Evolutionary conservation across 2,113 vertebrate genomes (phyloP).

Genomic region (Blennius ocellaris): DNA sequence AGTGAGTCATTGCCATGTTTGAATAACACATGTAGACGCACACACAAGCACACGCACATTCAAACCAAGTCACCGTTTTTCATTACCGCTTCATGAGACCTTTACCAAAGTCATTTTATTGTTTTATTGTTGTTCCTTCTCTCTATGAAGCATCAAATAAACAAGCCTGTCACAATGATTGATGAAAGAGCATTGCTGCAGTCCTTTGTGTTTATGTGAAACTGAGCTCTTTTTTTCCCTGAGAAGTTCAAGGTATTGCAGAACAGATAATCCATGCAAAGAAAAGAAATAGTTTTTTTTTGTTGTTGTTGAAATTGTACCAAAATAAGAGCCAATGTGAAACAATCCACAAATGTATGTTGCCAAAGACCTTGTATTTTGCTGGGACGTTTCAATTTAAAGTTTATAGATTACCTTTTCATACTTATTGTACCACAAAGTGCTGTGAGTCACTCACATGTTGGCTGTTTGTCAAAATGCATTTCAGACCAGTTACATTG

Average conservation of each 20-base stretch:
- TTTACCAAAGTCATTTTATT: conserved; percentile 26
- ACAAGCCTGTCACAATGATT: conserved; percentile 13
- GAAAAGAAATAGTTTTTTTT: background rate
- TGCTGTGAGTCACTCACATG: no score
- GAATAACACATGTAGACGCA: conserved; percentile 11
- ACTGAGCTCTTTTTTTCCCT: conserved; percentile 5
- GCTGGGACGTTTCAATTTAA: no score
- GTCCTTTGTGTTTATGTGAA: conserved; percentile 38
- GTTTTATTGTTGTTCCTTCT: conserved; percentile 32
- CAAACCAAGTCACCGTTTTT: conserved; percentile 3
- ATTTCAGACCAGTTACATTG: no score
- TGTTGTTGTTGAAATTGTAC: no score
- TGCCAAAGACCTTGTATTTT: no score
- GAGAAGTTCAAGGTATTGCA: background rate
- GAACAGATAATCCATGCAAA: conserved; percentile 3
- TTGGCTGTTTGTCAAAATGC: no score
- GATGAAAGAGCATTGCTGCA: conserved; percentile 38
- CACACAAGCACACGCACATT: background rate
- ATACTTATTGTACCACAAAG: no score
- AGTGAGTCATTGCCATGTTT: background rate
- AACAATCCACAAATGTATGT: no score
- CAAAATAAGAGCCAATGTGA: no score
- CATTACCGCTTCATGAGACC: conserved; percentile 15
- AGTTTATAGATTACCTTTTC: no score
- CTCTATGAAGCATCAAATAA: conserved; percentile 15